Conservation (phyloP, 2,888 invertebrate species). For the Cotesia congregata region DNA sequence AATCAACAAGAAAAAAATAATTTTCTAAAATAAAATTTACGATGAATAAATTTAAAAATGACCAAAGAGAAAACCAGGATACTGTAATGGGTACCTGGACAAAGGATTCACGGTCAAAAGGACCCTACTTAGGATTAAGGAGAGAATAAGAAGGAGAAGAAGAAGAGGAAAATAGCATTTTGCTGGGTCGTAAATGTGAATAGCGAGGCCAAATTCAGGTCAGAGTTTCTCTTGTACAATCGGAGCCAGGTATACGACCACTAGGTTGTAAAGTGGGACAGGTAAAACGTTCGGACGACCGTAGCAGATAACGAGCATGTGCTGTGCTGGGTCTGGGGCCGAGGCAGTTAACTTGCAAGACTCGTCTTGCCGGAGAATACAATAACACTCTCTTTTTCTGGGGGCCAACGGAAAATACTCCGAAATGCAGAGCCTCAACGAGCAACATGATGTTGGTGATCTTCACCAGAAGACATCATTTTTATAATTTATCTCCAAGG, state of each 20-base stretch:
- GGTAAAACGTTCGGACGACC: constrained; percentile 2
- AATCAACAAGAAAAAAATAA: constrained; percentile 7
- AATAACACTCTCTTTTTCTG: background rate
- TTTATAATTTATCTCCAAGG: no score
- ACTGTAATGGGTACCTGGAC: constrained; percentile 16
- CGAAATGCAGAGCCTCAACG: background rate
- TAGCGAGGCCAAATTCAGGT: background rate
- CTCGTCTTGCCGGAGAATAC: background rate
- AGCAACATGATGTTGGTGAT: no score
- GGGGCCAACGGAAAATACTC: background rate
- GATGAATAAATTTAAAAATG: background rate
- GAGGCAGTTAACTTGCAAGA: background rate
- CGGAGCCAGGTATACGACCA: background rate
- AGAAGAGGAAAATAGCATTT: background rate
- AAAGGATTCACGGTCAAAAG: constrained; percentile 10
- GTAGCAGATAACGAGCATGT: background rate
- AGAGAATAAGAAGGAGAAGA: background rate
- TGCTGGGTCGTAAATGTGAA: background rate
- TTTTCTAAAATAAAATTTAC: background rate
- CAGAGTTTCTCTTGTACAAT: constrained; percentile 1
- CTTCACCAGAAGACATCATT: no score
- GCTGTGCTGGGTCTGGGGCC: background rate
- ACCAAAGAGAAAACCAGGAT: background rate
- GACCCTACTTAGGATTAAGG: background rate
- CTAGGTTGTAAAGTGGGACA: background rate